phyloP scores from a whole-genome alignment of 2,113 vertebrate genomes.

The Prolemur simus region DNA sequence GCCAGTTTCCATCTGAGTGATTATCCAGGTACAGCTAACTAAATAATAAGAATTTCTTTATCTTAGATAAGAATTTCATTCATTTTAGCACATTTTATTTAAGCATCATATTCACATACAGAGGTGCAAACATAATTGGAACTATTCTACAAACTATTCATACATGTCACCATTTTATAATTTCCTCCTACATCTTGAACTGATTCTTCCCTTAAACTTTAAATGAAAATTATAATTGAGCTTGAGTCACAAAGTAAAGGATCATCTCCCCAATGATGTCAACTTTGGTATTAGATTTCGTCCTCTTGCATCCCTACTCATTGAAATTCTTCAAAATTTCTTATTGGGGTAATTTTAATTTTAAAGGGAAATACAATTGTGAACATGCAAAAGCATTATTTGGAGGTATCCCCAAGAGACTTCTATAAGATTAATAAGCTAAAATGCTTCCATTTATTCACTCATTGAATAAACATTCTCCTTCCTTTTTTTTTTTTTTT shows the following conservation, averaged over 20 bases:
- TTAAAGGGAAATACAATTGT: slow-evolving; percentile 6
- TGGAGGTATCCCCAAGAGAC: neutral
- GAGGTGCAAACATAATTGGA: neutral
- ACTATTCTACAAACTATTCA: slow-evolving; percentile 1
- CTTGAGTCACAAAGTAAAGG: slow-evolving; percentile 17
- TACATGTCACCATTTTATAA: neutral
- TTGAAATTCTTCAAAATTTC: neutral
- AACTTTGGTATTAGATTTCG: slow-evolving; percentile 8
- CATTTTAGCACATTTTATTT: neutral
- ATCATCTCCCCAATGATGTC: neutral
- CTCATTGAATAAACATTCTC: slow-evolving; percentile 29
- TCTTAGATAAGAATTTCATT: neutral
- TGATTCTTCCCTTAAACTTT: slow-evolving; percentile 15
- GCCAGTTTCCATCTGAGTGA: neutral
- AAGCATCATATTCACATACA: neutral
- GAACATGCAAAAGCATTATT: slow-evolving; percentile 4
- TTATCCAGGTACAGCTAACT: neutral
- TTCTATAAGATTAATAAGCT: slow-evolving; percentile 8
- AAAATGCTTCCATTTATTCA: slow-evolving; percentile 39
- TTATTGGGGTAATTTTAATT: neutral
- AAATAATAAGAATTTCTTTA: neutral
- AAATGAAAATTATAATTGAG: slow-evolving; percentile 32
- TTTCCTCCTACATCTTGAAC: neutral
- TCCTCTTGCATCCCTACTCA: neutral
- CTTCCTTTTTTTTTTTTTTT: no score